phyloP scores from a whole-genome alignment of 2,888 invertebrate genomes.

The Asteroscopus sphinx region DNA sequence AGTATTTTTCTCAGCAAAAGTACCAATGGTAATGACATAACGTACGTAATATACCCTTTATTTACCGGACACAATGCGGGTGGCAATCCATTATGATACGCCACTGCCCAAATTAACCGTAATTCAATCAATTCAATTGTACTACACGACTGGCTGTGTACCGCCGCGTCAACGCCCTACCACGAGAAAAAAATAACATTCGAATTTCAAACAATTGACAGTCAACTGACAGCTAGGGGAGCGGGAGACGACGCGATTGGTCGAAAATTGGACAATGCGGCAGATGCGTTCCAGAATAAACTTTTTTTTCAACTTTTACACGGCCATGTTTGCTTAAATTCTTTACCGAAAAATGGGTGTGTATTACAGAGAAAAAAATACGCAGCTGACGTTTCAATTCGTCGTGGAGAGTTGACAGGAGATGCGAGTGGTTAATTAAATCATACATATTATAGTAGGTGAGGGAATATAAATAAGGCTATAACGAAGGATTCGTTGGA shows the following conservation, averaged over 20 bases:
- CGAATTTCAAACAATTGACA: constrained; percentile 82
- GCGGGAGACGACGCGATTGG: constrained; percentile 82
- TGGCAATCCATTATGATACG: constrained; percentile 83
- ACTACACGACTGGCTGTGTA: constrained; percentile 83
- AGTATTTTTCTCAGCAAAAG: constrained; percentile 3
- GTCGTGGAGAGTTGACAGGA: constrained; percentile 77
- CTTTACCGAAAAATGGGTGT: constrained; percentile 77
- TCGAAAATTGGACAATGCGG: constrained; percentile 85
- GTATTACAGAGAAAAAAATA: constrained; percentile 63
- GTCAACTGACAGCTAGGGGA: constrained; percentile 88
- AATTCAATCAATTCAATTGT: constrained; percentile 89
- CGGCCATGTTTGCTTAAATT: constrained; percentile 86
- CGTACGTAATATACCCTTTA: constrained; percentile 63
- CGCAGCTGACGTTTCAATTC: constrained; percentile 84
- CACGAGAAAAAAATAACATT: constrained; percentile 81
- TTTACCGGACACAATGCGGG: constrained; percentile 83
- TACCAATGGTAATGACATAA: constrained; percentile 26
- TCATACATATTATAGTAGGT: constrained; percentile 65
- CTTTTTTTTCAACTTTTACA: constrained; percentile 63
- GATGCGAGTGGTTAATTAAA: constrained; percentile 73
- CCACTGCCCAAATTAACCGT: constrained; percentile 79
- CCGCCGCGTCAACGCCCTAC: constrained; percentile 85
- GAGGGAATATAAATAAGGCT: constrained; percentile 68
- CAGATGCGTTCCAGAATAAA: constrained; percentile 82
- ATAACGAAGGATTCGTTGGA: constrained; percentile 59